phyloP scores from a whole-genome alignment of 2,113 vertebrate genomes.

The Falcunculus frontatus region DNA sequence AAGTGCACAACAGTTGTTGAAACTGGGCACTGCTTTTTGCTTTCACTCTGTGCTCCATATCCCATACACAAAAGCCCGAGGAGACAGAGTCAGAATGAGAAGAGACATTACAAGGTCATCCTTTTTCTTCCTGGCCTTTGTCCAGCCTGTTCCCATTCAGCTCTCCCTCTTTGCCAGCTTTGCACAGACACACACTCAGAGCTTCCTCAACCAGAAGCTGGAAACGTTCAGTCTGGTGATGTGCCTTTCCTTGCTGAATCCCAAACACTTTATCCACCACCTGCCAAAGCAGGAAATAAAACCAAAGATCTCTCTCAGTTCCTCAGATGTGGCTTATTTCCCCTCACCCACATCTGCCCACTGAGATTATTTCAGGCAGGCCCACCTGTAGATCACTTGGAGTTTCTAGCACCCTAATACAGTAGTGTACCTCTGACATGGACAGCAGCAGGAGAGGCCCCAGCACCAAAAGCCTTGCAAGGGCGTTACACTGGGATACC shows the following conservation, averaged over 20 bases:
- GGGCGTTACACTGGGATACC: not conserved
- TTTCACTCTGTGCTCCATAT: not conserved
- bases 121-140: not conserved
- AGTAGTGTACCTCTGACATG: not conserved
- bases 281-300: constrained; percentile 21
- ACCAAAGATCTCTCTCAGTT: not conserved
- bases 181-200: not conserved
- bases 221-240: not conserved
- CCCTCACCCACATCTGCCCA: not conserved
- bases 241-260: not conserved
- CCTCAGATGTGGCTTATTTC: not conserved
- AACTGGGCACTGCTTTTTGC: not conserved
- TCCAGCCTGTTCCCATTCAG: not conserved
- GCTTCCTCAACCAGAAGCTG: not conserved
- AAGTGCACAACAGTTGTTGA: not conserved
- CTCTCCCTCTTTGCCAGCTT: not conserved
- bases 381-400: not conserved
- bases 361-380: not conserved
- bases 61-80: not conserved
- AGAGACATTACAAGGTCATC: not conserved
- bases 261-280: not conserved
- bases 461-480: not conserved
- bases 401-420: not conserved
- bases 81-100: not conserved
- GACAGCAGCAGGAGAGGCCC: not conserved